phyloP scores from a whole-genome alignment of 2,113 vertebrate genomes.

The Nansenia antarctica region DNA sequence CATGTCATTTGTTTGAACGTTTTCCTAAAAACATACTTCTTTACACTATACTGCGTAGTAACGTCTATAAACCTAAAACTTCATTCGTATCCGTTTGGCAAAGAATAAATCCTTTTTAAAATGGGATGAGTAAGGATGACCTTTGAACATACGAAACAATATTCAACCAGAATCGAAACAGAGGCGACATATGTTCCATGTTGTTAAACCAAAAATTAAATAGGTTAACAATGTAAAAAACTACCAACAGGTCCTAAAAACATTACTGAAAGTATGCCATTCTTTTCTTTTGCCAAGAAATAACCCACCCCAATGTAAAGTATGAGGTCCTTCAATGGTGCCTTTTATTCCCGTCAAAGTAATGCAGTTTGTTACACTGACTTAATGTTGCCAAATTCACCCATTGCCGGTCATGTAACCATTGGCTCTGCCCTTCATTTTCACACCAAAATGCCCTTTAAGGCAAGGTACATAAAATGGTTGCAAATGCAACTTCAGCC shows the following conservation, averaged over 20 bases:
- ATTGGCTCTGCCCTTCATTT: not conserved
- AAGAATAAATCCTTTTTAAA: slow-evolving; percentile 24
- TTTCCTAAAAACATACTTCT: slow-evolving; percentile 45
- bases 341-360: slow-evolving; percentile 7
- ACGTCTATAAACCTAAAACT: slow-evolving; percentile 24
- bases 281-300: slow-evolving; percentile 10
- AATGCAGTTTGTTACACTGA: slow-evolving; percentile 13
- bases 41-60: slow-evolving; percentile 26
- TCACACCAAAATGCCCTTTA: not conserved
- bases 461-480: not conserved
- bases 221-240: not conserved
- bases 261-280: slow-evolving; percentile 2
- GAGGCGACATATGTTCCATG: not conserved
- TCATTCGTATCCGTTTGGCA: slow-evolving; percentile 22
- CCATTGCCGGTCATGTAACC: not conserved
- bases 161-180: not conserved
- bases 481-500: not conserved
- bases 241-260: slow-evolving; percentile 7
- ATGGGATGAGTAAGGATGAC: slow-evolving; percentile 5
- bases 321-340: not conserved
- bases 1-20: slow-evolving; percentile 34
- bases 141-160: slow-evolving; percentile 11
- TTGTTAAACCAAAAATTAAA: slow-evolving; percentile 1
- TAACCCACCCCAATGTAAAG: not conserved
- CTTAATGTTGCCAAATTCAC: not conserved